Conservation (phyloP, 2,888 invertebrate species). For the Pachydiplax longipennis region DNA sequence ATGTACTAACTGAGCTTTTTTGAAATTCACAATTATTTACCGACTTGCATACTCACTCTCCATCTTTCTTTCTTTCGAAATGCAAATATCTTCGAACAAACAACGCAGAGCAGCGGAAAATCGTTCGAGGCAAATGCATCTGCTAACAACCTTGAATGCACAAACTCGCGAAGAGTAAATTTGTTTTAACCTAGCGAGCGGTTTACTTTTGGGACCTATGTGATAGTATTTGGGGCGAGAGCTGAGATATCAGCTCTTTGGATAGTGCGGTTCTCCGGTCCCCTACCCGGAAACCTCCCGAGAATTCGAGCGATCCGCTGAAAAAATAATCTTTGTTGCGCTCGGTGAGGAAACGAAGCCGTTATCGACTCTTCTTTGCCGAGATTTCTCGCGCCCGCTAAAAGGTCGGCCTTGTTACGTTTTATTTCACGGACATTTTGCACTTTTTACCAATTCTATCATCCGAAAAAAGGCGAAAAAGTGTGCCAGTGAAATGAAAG, state of each 20-base stretch:
- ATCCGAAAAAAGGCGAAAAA: not conserved
- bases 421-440: not conserved
- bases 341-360: not conserved
- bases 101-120: not conserved
- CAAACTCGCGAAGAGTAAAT: too few species aligned
- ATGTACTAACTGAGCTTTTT: too few species aligned
- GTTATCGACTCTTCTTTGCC: not conserved
- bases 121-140: not conserved
- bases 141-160: not conserved
- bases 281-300: not conserved
- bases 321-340: not conserved
- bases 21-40: too few species aligned
- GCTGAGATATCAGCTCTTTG: not conserved
- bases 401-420: not conserved
- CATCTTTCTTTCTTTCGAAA: not conserved
- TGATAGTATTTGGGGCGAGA: not conserved
- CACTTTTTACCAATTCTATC: not conserved
- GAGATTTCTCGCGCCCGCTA: not conserved
- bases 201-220: not conserved
- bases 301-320: not conserved
- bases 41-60: not conserved
- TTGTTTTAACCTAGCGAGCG: not conserved
- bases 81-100: not conserved
- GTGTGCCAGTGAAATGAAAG: not conserved
- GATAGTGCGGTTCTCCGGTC: not conserved